Evolutionary conservation across 2,113 vertebrate genomes (phyloP), one percentile per base, ranked within the genome.

Genomic region (Nerophis ophidion): DNA sequence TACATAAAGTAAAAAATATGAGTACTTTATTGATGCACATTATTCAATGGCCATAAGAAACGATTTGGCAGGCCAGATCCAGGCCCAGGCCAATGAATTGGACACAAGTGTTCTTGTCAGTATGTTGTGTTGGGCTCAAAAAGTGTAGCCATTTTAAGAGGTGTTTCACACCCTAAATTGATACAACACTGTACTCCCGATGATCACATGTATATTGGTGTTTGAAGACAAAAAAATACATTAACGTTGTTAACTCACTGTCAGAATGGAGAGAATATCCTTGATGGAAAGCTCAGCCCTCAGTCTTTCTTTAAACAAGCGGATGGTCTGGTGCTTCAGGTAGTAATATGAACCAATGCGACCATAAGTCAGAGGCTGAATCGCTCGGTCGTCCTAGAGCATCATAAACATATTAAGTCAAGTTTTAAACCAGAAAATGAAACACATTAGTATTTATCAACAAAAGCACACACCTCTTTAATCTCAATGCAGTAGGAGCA

Each of bases 281-380:
- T 91, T 85, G 53, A 91, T 16, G 44, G 63, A 80, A 65, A 92
- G 91, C 82, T 98, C 96, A 5, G 93, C 74, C 79, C 92, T 94
- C 78, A 99, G 81, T 26, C 83, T 88, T 8, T 96, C 93, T 79
- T 93, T 95, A 77, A 99, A 98, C 90, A 91, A 93, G 63, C 91
- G 87, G 66, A 98, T 82, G 9, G 94, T 97, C 76, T 92, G 91
- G 81, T 98, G 95, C 73, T 89, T 98, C 89, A 99, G 76, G 84
- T 98, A 99, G 80, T 99, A 99, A 69, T 97, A 99, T 66, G 96
- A 99, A 33, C 91, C 86, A 56, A 99, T 97, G 10, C 94, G 93
- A 4, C 95, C 96, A 0, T 92, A 92, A 0, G 92, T 92, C 63
- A 92, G 86, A 0, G 97, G 92, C 42, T 94, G 91, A 17, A 98